Percentiles rank a stretch among this genome's conserved stretches.
Conservation (phyloP, 2,888 invertebrate species). For the Hydrotaea diabolus region DNA sequence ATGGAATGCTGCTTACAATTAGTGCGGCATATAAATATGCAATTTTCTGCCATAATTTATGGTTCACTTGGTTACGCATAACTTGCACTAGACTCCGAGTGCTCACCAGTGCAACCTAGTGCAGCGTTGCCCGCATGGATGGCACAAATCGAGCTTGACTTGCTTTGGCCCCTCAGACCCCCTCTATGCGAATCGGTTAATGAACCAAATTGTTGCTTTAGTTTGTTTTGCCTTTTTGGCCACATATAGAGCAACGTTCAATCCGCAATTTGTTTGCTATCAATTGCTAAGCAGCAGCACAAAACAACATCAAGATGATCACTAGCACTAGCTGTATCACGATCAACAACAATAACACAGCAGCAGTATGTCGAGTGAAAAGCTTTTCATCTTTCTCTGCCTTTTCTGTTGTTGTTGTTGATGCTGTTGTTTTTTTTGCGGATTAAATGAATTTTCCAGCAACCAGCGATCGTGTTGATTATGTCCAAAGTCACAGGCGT, state of each 20-base stretch:
- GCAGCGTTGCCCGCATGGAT: background rate
- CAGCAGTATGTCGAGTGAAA: slow-evolving; percentile 52
- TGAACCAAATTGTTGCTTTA: slow-evolving; percentile 40
- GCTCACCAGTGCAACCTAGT: background rate
- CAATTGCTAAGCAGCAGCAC: slow-evolving; percentile 20
- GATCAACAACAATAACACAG: background rate
- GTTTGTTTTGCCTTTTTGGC: slow-evolving; percentile 53
- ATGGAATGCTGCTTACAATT: slow-evolving; percentile 62
- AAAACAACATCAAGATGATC: background rate
- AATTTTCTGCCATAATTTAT: slow-evolving; percentile 74
- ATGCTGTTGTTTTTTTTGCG: slow-evolving; percentile 17
- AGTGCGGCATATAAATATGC: slow-evolving; percentile 70
- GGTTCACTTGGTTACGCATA: slow-evolving; percentile 68
- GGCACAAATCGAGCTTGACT: background rate
- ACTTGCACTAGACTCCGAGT: slow-evolving; percentile 39
- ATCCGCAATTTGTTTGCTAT: slow-evolving; percentile 41
- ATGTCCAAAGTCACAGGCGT: slow-evolving; percentile 37
- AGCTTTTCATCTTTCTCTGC: slow-evolving; percentile 54
- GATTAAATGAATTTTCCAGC: slow-evolving; percentile 48
- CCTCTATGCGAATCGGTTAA: slow-evolving; percentile 14
- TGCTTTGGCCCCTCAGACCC: background rate
- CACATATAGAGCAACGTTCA: slow-evolving; percentile 41
- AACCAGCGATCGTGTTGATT: slow-evolving; percentile 21
- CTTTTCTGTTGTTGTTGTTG: slow-evolving; percentile 11
- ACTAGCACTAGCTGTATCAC: too few relatives aligned